These are phyloP conservation scores for Luperina testacea DNA, from an alignment of 2,888 invertebrate genomes.

Conservation along the genomic window DNA sequence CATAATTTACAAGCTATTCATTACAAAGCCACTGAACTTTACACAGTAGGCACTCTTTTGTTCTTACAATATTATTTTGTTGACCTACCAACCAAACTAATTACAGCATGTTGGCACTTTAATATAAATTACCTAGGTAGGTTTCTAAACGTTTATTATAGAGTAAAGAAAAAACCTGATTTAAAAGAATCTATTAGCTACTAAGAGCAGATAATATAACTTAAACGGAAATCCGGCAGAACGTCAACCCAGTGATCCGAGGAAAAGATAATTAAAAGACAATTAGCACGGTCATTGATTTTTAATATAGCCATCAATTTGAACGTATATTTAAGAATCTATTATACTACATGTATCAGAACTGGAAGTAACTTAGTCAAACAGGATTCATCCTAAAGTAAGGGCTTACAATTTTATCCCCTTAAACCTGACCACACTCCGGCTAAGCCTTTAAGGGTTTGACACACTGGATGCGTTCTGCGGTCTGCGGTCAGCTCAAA, in stretches of 20 bases:
- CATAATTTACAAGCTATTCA: constrained; percentile 43
- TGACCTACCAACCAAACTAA: constrained; percentile 24
- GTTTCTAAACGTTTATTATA: not conserved
- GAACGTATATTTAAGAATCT: not conserved
- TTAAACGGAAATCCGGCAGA: constrained; percentile 30
- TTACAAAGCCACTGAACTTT: constrained; percentile 39
- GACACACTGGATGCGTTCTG: too few species aligned
- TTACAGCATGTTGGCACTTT: constrained; percentile 6
- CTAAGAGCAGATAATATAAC: constrained; percentile 17
- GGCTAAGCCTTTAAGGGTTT: not conserved
- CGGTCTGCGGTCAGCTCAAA: too few species aligned
- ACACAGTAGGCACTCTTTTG: constrained; percentile 35
- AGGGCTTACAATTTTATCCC: not conserved
- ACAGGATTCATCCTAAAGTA: not conserved
- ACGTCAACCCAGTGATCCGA: constrained; percentile 27
- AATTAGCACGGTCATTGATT: constrained; percentile 30
- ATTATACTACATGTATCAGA: not conserved
- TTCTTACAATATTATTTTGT: constrained; percentile 30
- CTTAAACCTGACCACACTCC: not conserved
- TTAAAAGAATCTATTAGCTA: not conserved
- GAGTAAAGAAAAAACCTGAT: not conserved
- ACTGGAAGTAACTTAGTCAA: constrained; percentile 1
- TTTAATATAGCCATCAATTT: not conserved
- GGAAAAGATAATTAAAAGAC: constrained; percentile 47
- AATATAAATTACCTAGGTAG: constrained; percentile 15